phyloP scores from a whole-genome alignment of 2,113 vertebrate genomes.

The Sander vitreus region DNA sequence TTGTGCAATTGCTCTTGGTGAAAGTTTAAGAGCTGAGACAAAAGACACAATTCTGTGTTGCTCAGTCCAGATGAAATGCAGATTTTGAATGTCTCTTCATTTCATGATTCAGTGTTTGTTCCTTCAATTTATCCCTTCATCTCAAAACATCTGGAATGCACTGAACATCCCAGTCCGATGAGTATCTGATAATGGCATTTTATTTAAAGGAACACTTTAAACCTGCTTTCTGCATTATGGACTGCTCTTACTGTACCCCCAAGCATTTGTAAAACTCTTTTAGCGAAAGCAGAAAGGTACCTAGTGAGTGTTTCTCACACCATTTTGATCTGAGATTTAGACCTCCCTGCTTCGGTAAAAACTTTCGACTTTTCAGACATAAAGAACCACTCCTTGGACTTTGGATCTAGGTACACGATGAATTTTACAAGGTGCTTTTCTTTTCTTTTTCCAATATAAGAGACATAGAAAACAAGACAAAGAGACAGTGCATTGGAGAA shows the following conservation, averaged over 20 bases:
- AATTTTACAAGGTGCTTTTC: conserved; percentile 31
- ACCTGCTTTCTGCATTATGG: not conserved
- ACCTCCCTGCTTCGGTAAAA: conserved; percentile 43
- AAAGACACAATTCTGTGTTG: not conserved
- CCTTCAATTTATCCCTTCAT: not conserved
- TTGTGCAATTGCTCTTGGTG: conserved; percentile 8
- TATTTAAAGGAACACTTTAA: not conserved
- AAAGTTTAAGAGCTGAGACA: conserved; percentile 7
- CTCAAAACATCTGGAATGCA: not conserved
- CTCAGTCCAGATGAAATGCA: not conserved
- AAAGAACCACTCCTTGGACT: conserved; percentile 60
- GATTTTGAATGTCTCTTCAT: not conserved
- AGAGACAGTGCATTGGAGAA: conserved; percentile 24
- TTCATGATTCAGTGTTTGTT: not conserved
- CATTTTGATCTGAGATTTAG: conserved; percentile 40
- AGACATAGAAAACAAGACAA: conserved; percentile 28
- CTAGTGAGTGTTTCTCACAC: not conserved
- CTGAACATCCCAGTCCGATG: not conserved
- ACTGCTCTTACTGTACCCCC: not conserved
- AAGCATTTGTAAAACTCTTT: not conserved
- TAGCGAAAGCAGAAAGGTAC: conserved; percentile 15
- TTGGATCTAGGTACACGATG: conserved; percentile 18
- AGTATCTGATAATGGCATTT: not conserved
- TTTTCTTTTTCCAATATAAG: conserved; percentile 20
- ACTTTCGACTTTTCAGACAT: conserved; percentile 59